Base-by-base conservation (phyloP, 92 coral and sea anemone species). In the Isaurus tuberculatus region DNA sequence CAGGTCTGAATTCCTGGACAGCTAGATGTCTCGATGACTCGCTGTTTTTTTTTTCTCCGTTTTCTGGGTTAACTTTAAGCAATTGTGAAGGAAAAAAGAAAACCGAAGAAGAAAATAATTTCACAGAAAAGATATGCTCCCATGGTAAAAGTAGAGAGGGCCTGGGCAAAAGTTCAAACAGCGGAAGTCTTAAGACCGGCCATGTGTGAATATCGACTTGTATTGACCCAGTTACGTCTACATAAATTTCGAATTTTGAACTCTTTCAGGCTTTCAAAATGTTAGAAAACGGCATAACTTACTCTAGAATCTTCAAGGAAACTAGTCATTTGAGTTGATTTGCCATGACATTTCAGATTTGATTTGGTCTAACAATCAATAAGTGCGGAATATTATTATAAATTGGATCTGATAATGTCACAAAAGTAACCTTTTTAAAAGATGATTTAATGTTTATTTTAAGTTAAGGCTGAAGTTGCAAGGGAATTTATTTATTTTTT, bases 141-240 rank as follows among this genome's bases (percentile, higher is more conserved):
- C 34, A 13, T 29, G 67, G 14, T 32, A 14, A 23, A 32, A 16
- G n/a, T 15, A 70, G 51, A 71, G 57, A 43, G 11, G 60, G 61
- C 23, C 78, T 72, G 78, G 57, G 20, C 11, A 58, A 10, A 72
- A 36, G 2, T 28, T 40, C 13, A 26, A n/a, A 72, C 78, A 43
- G 34, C 78, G 78, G 78, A 72, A 72, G 78, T 72, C 36, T 72
- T 72, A 72, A 72, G 60, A 19, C 20, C 15, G 31, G 20, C 29
- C 33, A 40, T 26, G 29, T 34, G 74, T 55, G 43, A 70, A 42
- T 27, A 46, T 44, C 26, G 25, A 15, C n/a, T 13, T 26, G 8
- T 22, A 34, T 23, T 5, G 5, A 33, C 28, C 13, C 73, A 36
- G 40, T 36, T 69, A 42, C 36, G 19, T 11, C 61, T 8, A 13